These are phyloP conservation scores for Kudoa iwatai DNA, from an alignment of 30 jellyfish, hydroid and myxozoan species.

Conservation along the genomic window DNA sequence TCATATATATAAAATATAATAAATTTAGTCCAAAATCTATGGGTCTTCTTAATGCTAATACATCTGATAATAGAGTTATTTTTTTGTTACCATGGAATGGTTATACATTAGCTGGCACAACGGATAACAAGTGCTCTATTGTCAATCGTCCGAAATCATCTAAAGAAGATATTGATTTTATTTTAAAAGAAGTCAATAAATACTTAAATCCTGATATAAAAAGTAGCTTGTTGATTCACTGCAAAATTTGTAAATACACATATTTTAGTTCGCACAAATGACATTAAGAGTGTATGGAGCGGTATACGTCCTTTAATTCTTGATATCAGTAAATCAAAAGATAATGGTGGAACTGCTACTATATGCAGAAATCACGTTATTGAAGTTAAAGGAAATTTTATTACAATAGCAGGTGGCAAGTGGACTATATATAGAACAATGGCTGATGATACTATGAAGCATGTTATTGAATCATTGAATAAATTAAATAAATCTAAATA, in stretches of 20 bases:
- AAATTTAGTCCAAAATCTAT: slow-evolving; percentile 22
- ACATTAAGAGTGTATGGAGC: slow-evolving; percentile 63
- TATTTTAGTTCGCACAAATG: slow-evolving; percentile 34
- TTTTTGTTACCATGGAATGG: slow-evolving; percentile 98
- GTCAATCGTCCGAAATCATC: slow-evolving; percentile 27
- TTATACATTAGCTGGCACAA: slow-evolving; percentile 74
- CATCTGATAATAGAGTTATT: slow-evolving; percentile 82
- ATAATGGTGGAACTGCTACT: slow-evolving; percentile 46
- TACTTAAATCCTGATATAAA: slow-evolving; percentile 23
- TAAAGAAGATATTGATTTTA: slow-evolving; percentile 35
- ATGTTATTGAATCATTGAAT: slow-evolving; percentile 3
- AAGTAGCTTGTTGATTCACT: slow-evolving; percentile 4
- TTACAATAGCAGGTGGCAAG: slow-evolving; percentile 86
- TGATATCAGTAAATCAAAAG: slow-evolving; percentile 21
- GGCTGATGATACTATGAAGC: slow-evolving; percentile 65
- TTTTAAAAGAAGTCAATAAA: slow-evolving; percentile 13
- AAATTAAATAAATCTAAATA: slow-evolving; percentile 6
- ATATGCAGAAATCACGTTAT: slow-evolving; percentile 51
- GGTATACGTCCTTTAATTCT: slow-evolving; percentile 90
- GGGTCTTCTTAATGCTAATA: slow-evolving; percentile 70
- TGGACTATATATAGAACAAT: slow-evolving; percentile 94
- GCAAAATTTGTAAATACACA: not conserved
- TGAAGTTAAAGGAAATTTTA: slow-evolving; percentile 15
- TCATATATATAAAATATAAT: not conserved
- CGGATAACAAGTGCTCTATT: slow-evolving; percentile 43